phyloP scores from a whole-genome alignment of 2,797 vertebrate species.

The Xerus rutilus region DNA sequence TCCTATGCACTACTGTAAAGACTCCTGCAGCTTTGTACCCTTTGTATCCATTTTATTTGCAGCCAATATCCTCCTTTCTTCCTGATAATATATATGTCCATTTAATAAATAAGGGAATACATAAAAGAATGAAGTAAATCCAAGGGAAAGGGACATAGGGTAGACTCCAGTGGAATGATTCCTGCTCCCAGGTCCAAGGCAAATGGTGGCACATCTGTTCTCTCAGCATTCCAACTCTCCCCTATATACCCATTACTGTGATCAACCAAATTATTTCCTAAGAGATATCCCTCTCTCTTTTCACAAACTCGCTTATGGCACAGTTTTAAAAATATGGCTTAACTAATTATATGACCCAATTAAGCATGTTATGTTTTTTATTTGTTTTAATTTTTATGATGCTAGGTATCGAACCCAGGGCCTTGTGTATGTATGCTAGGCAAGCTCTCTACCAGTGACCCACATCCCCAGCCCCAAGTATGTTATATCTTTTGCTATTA shows the following conservation, averaged over 20 bases:
- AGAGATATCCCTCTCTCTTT: background rate
- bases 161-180: background rate
- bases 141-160: background rate
- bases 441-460: too few relatives aligned
- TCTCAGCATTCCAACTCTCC: background rate
- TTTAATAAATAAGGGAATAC: slow-evolving; percentile 11
- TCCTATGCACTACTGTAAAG: background rate
- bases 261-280: slow-evolving; percentile 46
- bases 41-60: background rate
- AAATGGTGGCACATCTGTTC: background rate
- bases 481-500: slow-evolving; percentile 27
- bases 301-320: background rate
- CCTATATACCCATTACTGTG: background rate
- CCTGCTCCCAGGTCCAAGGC: background rate
- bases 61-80: background rate
- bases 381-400: too few relatives aligned
- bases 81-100: background rate
- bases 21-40: background rate
- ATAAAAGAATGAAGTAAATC: background rate
- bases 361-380: background rate
- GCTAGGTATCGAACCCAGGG: too few relatives aligned
- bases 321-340: slow-evolving; percentile 12
- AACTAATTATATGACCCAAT: background rate
- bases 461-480: background rate
- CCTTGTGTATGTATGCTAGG: too few relatives aligned